These are phyloP conservation scores for Cricetomys ansorgei DNA, from an alignment of 2,113 vertebrate genomes.

Conservation along the genomic window DNA sequence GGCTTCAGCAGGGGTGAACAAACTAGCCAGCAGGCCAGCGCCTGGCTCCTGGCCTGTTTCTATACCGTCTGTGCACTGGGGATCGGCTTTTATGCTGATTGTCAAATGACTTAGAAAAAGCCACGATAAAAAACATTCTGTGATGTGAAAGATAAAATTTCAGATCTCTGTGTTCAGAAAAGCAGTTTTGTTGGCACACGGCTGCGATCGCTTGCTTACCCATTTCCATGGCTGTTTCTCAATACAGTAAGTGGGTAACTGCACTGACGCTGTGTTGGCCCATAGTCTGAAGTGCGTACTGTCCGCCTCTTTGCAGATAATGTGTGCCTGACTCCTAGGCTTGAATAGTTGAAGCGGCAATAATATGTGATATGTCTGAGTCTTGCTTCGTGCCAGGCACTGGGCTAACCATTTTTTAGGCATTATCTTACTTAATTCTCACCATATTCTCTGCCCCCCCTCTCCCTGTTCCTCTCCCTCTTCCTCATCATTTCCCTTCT, in stretches of 20 bases:
- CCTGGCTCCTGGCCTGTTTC: neutral
- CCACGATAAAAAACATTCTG: neutral
- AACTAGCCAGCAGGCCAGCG: fast-evolving
- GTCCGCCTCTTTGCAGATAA: neutral
- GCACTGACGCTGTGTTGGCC: neutral
- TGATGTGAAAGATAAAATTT: neutral
- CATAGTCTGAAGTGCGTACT: neutral
- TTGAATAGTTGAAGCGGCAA: neutral
- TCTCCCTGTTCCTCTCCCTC: neutral
- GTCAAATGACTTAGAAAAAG: neutral
- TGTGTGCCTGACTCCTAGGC: neutral
- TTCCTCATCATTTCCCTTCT: too few relatives aligned
- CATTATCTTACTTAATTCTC: neutral
- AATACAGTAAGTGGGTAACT: fast-evolving
- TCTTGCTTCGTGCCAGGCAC: neutral
- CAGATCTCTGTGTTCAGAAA: neutral
- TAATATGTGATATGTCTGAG: neutral
- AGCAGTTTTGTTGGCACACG: neutral
- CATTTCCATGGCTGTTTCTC: neutral
- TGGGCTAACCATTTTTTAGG: too few relatives aligned
- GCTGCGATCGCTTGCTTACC: neutral
- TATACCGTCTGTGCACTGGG: neutral
- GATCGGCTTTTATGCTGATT: neutral
- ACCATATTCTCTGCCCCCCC: neutral
- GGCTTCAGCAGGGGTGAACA: neutral